Evolutionary conservation across 2,113 vertebrate genomes (phyloP).

Genomic region (Seriola aureovittata): DNA sequence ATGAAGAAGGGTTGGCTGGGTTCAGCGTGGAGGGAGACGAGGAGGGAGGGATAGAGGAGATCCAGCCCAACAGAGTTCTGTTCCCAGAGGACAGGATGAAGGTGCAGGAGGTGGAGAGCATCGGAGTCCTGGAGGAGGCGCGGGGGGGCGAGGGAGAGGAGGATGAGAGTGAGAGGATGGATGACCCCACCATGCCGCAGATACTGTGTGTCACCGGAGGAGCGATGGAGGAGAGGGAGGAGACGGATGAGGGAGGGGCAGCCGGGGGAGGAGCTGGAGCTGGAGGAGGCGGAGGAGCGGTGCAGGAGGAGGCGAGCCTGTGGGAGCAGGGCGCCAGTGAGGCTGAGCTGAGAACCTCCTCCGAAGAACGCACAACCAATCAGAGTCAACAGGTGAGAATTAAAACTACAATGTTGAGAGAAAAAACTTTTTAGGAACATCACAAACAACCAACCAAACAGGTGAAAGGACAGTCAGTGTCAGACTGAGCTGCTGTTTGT

Average conservation of each 20-base stretch:
- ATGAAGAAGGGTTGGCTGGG: constrained; percentile 45
- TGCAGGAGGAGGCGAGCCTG: constrained; percentile 56
- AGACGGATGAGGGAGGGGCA: constrained; percentile 49
- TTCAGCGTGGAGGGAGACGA: constrained; percentile 73
- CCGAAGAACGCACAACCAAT: constrained; percentile 28
- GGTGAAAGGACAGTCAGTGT: too few species aligned
- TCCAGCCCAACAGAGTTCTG: constrained; percentile 74
- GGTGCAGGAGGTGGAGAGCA: constrained; percentile 80
- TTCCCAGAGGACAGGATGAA: constrained; percentile 67
- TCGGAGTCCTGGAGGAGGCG: constrained; percentile 76
- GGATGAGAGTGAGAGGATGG: constrained; percentile 69
- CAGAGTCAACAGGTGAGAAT: constrained; percentile 39
- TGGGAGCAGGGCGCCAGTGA: constrained; percentile 54
- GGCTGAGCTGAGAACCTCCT: constrained; percentile 6
- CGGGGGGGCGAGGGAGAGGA: constrained; percentile 66
- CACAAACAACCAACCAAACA: too few species aligned
- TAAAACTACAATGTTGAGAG: too few species aligned
- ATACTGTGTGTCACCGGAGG: constrained; percentile 81
- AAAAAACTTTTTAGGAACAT: too few species aligned
- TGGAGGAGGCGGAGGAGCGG: constrained; percentile 59
- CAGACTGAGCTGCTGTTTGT: too few species aligned
- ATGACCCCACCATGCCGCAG: constrained; percentile 82
- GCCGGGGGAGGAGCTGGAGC: constrained; percentile 73
- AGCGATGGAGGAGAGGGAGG: constrained; percentile 70
- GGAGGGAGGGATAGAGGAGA: constrained; percentile 81